Conservation (phyloP, 2,888 invertebrate species). For the Hydropsyche betteni region DNA sequence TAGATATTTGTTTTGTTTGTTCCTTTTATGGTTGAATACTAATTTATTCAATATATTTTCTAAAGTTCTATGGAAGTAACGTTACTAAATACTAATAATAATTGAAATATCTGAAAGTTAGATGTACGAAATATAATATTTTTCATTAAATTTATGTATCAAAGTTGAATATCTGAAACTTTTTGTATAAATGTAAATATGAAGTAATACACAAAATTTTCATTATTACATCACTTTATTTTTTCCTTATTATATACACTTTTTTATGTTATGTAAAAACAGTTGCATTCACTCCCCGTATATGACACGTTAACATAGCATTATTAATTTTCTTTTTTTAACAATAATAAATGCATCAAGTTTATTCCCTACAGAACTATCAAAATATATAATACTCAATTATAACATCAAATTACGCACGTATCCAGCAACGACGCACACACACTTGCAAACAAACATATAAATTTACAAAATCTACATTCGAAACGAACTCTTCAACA, state of each 20-base stretch:
- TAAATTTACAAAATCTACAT: too few relatives aligned
- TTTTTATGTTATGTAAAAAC: conserved; percentile 20
- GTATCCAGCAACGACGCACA: too few relatives aligned
- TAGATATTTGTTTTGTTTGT: conserved; percentile 13
- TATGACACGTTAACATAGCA: conserved; percentile 1
- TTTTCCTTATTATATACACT: conserved; percentile 23
- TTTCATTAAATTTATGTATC: too few relatives aligned
- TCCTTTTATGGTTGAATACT: background rate
- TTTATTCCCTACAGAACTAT: background rate
- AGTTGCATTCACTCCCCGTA: background rate
- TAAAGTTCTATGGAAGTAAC: too few relatives aligned
- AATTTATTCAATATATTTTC: too few relatives aligned
- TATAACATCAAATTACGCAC: background rate
- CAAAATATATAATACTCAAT: conserved; percentile 3
- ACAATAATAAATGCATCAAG: conserved; percentile 20
- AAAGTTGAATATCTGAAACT: too few relatives aligned
- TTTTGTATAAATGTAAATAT: too few relatives aligned
- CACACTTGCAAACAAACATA: too few relatives aligned
- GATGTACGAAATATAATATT: too few relatives aligned
- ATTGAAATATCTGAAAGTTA: too few relatives aligned
- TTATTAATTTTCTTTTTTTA: conserved; percentile 4
- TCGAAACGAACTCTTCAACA: too few relatives aligned
- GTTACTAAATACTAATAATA: too few relatives aligned
- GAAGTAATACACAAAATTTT: background rate
- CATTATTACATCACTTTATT: conserved; percentile 21